Evolutionary conservation across 2,797 vertebrate species (phyloP).

Genomic region (Enteromius argenteus): DNA sequence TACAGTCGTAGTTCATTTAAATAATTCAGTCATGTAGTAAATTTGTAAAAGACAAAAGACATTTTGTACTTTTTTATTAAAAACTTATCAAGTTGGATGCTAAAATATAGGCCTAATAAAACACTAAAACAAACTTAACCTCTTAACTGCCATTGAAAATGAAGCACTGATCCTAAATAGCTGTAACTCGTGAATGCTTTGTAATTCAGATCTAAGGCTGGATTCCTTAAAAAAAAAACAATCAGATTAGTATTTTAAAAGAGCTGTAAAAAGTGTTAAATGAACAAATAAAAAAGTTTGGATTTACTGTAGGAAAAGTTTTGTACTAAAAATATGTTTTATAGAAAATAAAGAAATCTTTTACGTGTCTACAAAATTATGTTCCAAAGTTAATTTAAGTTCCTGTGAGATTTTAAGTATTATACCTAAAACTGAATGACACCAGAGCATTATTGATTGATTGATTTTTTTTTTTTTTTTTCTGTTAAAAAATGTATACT

Average conservation of each 20-base stretch:
- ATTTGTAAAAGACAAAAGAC: background rate
- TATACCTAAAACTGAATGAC: no score
- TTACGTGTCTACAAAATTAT: background rate
- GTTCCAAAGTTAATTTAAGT: no score
- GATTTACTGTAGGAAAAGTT: background rate
- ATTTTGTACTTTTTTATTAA: background rate
- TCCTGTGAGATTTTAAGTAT: no score
- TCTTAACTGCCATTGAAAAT: background rate
- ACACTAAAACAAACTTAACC: background rate
- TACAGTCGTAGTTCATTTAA: background rate
- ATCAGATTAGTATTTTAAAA: no score
- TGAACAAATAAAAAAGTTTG: no score
- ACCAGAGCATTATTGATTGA: no score
- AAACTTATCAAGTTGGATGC: no score
- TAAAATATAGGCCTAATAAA: background rate
- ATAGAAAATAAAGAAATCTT: background rate
- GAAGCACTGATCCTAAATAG: background rate
- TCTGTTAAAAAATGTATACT: no score
- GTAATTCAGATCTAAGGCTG: background rate
- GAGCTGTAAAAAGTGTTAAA: no score
- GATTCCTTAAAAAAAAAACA: no score
- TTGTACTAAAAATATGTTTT: background rate
- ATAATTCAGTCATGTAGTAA: background rate
- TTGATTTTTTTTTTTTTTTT: no score
- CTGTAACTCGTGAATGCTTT: background rate